These are phyloP conservation scores for Idaea dimidiata DNA, from an alignment of 2,888 invertebrate genomes.

Conservation along the genomic window DNA sequence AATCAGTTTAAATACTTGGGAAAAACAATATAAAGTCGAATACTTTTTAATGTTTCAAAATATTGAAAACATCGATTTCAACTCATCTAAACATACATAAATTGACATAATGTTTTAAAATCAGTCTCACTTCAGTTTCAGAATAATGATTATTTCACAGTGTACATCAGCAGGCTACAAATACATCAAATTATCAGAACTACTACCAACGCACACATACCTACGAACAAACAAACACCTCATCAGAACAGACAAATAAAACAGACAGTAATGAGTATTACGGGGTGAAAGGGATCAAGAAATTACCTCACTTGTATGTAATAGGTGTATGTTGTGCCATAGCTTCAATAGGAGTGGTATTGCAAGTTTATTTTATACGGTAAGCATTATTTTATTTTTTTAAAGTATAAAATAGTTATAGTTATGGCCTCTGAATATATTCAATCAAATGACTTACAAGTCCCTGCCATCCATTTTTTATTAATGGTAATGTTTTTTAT, in stretches of 20 bases:
- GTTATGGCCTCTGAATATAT: no score
- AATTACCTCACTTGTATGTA: slow-evolving; percentile 82
- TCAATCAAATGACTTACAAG: no score
- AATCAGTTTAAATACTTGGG: no score
- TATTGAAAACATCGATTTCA: no score
- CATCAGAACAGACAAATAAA: slow-evolving; percentile 23
- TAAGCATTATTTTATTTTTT: slow-evolving; percentile 44
- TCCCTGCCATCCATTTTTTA: no score
- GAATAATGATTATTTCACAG: slow-evolving; percentile 36
- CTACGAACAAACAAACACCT: slow-evolving; percentile 26
- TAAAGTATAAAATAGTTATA: not conserved
- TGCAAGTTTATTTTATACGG: slow-evolving; percentile 83
- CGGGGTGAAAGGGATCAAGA: slow-evolving; percentile 81
- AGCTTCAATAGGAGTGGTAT: slow-evolving; percentile 77
- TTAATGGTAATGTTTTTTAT: slow-evolving; percentile 75
- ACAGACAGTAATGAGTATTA: slow-evolving; percentile 70
- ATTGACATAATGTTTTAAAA: no score
- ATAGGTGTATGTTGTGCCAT: slow-evolving; percentile 80
- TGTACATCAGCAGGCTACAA: slow-evolving; percentile 38
- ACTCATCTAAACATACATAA: no score
- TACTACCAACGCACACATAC: slow-evolving; percentile 37
- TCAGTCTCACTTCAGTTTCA: no score
- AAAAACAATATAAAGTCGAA: no score
- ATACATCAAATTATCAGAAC: slow-evolving; percentile 43
- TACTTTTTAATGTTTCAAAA: no score